Conservation (phyloP, 2,888 invertebrate genomes). For the Sepiola atlantica region DNA sequence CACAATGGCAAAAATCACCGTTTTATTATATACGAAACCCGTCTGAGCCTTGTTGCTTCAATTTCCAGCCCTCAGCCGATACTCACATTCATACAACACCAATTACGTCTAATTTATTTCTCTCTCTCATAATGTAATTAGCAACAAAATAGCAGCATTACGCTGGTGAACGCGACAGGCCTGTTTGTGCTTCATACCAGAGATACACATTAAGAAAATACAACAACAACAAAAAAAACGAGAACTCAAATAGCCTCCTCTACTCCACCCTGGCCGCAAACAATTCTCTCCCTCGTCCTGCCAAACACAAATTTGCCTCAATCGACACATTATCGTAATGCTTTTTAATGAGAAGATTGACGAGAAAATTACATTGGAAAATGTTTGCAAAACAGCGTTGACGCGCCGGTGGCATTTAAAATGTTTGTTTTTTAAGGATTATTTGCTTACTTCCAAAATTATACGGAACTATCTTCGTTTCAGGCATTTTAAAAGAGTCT, state of each 20-base stretch:
- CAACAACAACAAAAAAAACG: background rate
- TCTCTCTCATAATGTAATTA: background rate
- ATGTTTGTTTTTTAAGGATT: background rate
- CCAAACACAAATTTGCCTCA: background rate
- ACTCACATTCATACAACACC: background rate
- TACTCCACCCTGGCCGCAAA: background rate
- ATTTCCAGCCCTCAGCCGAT: background rate
- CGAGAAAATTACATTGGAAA: background rate
- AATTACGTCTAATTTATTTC: background rate
- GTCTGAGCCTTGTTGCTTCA: background rate
- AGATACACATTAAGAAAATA: background rate
- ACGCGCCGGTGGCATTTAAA: background rate
- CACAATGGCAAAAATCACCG: background rate
- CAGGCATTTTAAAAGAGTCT: too few relatives aligned
- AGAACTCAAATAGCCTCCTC: background rate
- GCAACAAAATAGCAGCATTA: background rate
- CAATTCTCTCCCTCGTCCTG: background rate
- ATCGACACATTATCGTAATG: slow-evolving; percentile 2
- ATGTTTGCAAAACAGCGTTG: background rate
- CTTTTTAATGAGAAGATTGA: background rate
- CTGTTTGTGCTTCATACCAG: background rate
- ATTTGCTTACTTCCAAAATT: too few relatives aligned
- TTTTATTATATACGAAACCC: background rate
- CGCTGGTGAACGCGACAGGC: background rate
- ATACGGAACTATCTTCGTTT: too few relatives aligned